Conservation (phyloP, 2,797 vertebrate genomes). For the Cuculus canorus region DNA sequence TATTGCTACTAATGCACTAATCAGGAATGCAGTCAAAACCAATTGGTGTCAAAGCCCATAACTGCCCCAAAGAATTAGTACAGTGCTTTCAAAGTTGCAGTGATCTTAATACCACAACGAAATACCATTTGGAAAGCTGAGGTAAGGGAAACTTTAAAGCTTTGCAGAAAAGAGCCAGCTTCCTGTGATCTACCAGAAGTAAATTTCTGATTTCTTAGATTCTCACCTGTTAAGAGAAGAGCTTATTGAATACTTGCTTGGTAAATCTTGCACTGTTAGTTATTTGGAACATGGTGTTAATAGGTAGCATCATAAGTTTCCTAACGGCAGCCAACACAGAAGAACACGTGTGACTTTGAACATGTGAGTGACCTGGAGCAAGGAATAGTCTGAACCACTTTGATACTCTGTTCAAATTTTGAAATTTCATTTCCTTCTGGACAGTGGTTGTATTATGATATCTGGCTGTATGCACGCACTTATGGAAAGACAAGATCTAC, state of each 20-base stretch:
- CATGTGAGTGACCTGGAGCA: neutral
- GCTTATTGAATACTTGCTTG: neutral
- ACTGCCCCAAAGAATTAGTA: conserved; percentile 5
- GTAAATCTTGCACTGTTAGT: neutral
- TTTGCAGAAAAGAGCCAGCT: accelerated
- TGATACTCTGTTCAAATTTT: neutral
- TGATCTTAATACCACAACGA: neutral
- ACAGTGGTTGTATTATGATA: neutral
- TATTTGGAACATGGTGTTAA: neutral
- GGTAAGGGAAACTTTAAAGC: neutral
- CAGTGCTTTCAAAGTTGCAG: neutral
- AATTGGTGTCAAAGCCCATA: neutral
- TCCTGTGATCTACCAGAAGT: neutral
- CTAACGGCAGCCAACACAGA: neutral
- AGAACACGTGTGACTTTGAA: neutral
- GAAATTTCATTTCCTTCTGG: neutral
- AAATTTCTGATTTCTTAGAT: neutral
- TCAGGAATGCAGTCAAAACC: conserved; percentile 46
- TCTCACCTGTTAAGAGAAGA: neutral
- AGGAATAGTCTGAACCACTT: neutral
- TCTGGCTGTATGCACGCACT: accelerated
- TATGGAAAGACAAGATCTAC: neutral
- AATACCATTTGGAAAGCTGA: neutral
- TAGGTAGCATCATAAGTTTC: neutral
- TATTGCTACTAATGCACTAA: conserved; percentile 79